Base-by-base conservation (phyloP, 2,797 vertebrate species). In the Poliocrania exsul region DNA sequence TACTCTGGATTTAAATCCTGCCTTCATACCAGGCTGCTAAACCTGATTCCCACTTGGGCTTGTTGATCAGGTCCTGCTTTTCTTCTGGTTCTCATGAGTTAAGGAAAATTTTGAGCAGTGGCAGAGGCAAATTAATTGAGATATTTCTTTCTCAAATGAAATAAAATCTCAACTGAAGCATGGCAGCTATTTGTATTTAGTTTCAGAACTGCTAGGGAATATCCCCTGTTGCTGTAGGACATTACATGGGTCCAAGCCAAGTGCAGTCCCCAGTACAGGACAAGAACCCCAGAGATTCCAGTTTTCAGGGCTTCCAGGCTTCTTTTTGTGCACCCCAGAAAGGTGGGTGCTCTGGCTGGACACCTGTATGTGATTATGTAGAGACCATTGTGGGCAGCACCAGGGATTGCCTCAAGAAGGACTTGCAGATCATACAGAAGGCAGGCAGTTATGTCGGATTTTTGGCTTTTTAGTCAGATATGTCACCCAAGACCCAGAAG, bases 1-100 rank as follows among this genome's bases (percentile, higher is more conserved):
- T 73, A 47, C 25, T 71, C 38, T 70, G 49, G 25, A 37, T 85
- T 92, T 80, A 83, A 70, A 74, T 92, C 29, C 42, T 12, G 5
- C 35, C 23, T 84, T 87, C 37, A 35, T 21, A 71, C 42, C 19
- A 65, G 40, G 38, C 60, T 87, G 60, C 37, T 35, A 60, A 87
- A 84, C 33, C 12, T 57, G 26, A 65, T 75, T 95, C 16, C 23
- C 5, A 5, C 28, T 33, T 90, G 47, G 51, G 6, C 10, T 64
- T 70, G 19, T 38, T 90, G 60, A 10, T 86, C 33, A 58, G 16
- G 11, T 88, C 26, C 26, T 69, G 14, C 10, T 86, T 65, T 64
- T 70, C 26, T 90, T 31, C 46, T 82, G 60, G 10, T 60, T 92
- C 26, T 65, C 16, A 9, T 58, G 37, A 81, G 18, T 64, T 84